These are phyloP conservation scores for Amphimallon solstitiale DNA, from an alignment of 2,888 invertebrate genomes.

Conservation along the genomic window DNA sequence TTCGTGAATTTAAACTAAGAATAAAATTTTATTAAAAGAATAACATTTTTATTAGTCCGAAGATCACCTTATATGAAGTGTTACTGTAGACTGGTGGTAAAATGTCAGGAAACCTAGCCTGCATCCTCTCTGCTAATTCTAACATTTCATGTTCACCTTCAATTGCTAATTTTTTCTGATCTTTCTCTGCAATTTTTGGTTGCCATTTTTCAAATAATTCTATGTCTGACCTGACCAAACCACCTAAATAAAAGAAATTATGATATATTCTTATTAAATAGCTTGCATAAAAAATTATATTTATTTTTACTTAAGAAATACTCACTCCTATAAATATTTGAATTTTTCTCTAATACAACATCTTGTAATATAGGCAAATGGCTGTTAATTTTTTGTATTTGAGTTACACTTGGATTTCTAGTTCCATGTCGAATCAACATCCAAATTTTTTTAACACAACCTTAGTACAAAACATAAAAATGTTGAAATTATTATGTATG, in stretches of 20 bases:
- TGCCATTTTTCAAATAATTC: conserved; percentile 69
- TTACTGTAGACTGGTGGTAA: conserved; percentile 70
- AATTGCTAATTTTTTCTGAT: conserved; percentile 70
- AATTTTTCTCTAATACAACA: conserved; percentile 65
- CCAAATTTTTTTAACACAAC: conserved; percentile 71
- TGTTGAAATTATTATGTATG: conserved; percentile 19
- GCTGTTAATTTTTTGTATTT: conserved; percentile 61
- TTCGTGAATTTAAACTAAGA: conserved; percentile 81
- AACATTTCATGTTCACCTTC: conserved; percentile 80
- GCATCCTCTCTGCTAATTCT: conserved; percentile 75
- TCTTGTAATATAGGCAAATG: conserved; percentile 65
- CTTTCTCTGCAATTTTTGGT: conserved; percentile 62
- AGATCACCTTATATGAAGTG: conserved; percentile 62
- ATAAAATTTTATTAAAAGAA: conserved; percentile 44
- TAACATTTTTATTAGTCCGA: neutral
- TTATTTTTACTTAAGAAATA: neutral
- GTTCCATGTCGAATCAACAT: conserved; percentile 81
- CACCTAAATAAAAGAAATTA: neutral
- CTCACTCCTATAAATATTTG: conserved; percentile 10
- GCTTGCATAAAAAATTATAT: too few relatives aligned
- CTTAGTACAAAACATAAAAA: conserved; percentile 39
- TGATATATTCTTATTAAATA: too few relatives aligned
- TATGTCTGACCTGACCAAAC: conserved; percentile 47
- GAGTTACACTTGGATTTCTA: conserved; percentile 71
- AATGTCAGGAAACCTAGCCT: conserved; percentile 73